Evolutionary conservation across 1,140 invertebrate species (phyloP).

Genomic region (Ostrea denselamellosa): DNA sequence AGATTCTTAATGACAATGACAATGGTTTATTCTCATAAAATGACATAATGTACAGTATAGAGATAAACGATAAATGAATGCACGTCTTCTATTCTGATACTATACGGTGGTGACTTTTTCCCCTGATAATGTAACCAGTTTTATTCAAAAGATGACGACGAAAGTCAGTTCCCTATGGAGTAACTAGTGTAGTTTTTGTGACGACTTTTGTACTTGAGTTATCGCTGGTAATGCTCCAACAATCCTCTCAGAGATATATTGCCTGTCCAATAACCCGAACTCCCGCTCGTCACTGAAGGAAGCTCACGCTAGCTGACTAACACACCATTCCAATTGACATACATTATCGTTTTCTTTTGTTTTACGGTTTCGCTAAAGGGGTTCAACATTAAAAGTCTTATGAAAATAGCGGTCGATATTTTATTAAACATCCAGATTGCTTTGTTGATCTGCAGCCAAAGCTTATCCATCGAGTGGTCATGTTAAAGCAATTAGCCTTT

Average conservation of each 20-base stretch:
- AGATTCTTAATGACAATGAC: no score
- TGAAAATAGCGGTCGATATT: not conserved
- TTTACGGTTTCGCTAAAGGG: not conserved
- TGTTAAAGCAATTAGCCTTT: slow-evolving; percentile 5
- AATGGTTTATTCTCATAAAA: no score
- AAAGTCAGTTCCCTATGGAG: no score
- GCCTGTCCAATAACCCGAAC: not conserved
- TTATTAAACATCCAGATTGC: not conserved
- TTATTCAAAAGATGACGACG: no score
- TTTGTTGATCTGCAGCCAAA: not conserved
- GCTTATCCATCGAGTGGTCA: not conserved
- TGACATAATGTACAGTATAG: no score
- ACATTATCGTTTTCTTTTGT: not conserved
- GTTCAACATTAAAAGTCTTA: not conserved
- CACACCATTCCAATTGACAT: not conserved
- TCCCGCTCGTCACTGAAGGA: not conserved
- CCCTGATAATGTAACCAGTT: no score
- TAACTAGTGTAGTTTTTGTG: not conserved
- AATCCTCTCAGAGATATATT: not conserved
- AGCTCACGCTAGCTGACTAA: not conserved
- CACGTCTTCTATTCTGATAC: no score
- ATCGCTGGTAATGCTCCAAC: not conserved
- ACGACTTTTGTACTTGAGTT: not conserved
- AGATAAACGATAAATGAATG: no score
- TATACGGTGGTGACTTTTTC: no score